A percentile compares a stretch with the other conserved stretches of the same genome.
Conservation (phyloP, 2,113 vertebrate genomes). For the Mungos mungo region DNA sequence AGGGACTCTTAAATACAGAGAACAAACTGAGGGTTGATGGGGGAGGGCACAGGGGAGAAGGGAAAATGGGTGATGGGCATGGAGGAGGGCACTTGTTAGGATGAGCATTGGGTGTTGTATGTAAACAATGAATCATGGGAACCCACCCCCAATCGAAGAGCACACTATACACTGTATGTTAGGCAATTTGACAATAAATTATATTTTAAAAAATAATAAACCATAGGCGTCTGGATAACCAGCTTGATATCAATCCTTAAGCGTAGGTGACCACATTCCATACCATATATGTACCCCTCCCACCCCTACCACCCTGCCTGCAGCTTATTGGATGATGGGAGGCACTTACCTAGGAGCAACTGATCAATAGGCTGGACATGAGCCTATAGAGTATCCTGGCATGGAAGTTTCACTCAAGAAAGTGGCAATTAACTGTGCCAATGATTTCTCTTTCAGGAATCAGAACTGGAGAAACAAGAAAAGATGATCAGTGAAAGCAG, state of each 20-base stretch:
- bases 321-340: not conserved
- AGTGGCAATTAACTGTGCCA: not conserved
- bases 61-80: no score
- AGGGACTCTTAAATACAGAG: no score
- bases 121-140: no score
- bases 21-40: no score
- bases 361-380: not conserved
- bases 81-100: no score
- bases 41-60: no score
- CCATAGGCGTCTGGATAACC: not conserved
- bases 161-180: no score
- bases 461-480: conserved; percentile 21
- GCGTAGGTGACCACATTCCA: not conserved
- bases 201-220: no score
- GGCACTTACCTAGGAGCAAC: not conserved
- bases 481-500: not conserved
- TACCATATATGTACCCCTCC: not conserved
- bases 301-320: not conserved
- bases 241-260: not conserved
- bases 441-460: conserved; percentile 30
- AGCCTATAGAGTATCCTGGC: not conserved
- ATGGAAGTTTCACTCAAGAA: not conserved
- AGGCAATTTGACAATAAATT: no score
- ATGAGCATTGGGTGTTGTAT: no score
- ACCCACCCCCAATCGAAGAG: no score